A percentile compares a stretch with the other conserved stretches of the same genome.
Evolutionary conservation across 1,140 invertebrate species (phyloP).

Genomic region (Pseudomyrmex concolor): DNA sequence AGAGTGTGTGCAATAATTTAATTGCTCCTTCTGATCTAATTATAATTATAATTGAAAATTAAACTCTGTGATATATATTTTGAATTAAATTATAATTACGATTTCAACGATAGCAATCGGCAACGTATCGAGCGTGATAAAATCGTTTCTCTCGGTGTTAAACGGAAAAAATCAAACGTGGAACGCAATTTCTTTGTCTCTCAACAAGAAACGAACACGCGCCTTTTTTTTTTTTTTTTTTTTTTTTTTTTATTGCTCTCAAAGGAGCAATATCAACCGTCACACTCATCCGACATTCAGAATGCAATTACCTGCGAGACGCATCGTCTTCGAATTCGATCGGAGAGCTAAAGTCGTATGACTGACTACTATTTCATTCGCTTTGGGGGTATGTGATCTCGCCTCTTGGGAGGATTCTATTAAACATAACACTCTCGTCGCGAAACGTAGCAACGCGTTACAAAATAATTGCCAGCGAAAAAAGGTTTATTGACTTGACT

Average conservation of each 20-base stretch:
- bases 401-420: background rate
- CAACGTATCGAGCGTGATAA: background rate
- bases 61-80: background rate
- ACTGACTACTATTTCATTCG: background rate
- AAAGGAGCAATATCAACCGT: constrained; percentile 13
- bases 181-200: background rate
- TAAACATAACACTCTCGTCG: too few relatives aligned
- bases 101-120: background rate
- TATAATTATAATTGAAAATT: constrained; percentile 31
- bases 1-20: background rate
- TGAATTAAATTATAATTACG: constrained; percentile 36
- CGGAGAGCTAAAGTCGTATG: background rate
- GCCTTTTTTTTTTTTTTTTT: background rate
- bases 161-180: background rate
- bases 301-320: background rate
- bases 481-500: constrained; percentile 25
- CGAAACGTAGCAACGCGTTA: too few relatives aligned
- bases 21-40: background rate
- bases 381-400: background rate
- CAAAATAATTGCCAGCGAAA: background rate
- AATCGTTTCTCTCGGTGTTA: background rate
- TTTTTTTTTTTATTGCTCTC: constrained; percentile 22
- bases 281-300: background rate
- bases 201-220: background rate
- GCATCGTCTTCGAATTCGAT: background rate